These are phyloP conservation scores for Hirtodrosophila trivittata DNA, from an alignment of 2,888 invertebrate species.

Conservation along the genomic window DNA sequence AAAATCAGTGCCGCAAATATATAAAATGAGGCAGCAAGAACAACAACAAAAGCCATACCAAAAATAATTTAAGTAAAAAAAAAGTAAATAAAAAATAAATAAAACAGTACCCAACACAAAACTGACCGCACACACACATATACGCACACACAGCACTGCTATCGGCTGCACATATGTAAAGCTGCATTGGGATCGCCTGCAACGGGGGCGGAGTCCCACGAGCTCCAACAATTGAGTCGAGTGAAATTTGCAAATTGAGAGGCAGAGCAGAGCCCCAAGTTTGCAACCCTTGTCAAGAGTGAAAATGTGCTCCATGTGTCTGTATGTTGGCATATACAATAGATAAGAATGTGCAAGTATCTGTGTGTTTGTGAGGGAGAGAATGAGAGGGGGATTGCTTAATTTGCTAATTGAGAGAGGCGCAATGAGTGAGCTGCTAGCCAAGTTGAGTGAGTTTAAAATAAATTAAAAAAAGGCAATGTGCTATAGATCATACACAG, in stretches of 20 bases:
- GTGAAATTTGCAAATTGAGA: conserved; percentile 39
- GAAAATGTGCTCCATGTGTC: conserved; percentile 15
- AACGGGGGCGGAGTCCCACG: conserved; percentile 64
- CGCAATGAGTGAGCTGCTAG: conserved; percentile 5
- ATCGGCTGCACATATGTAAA: conserved; percentile 28
- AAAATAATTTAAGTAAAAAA: conserved; percentile 21
- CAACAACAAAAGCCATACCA: conserved; percentile 35
- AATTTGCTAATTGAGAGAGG: conserved; percentile 77
- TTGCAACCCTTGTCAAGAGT: conserved; percentile 50
- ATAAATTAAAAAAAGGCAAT: conserved; percentile 44
- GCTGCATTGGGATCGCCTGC: conserved; percentile 38
- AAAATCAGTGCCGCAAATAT: conserved; percentile 67
- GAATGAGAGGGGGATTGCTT: conserved; percentile 33
- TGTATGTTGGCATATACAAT: conserved; percentile 7
- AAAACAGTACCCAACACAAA: no score
- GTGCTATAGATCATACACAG: conserved; percentile 45
- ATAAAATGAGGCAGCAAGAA: conserved; percentile 40
- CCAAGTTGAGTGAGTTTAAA: conserved; percentile 40
- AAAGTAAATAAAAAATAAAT: conserved; percentile 8
- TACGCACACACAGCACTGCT: conserved; percentile 18
- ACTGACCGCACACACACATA: conserved; percentile 44
- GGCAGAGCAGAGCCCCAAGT: conserved; percentile 38
- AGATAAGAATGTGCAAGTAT: background rate
- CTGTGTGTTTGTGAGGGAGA: conserved; percentile 23
- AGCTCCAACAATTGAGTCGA: conserved; percentile 53